A percentile compares a stretch with the other conserved stretches of the same genome.
Conservation (phyloP, 2,888 invertebrate genomes). For the Latrodectus hesperus region DNA sequence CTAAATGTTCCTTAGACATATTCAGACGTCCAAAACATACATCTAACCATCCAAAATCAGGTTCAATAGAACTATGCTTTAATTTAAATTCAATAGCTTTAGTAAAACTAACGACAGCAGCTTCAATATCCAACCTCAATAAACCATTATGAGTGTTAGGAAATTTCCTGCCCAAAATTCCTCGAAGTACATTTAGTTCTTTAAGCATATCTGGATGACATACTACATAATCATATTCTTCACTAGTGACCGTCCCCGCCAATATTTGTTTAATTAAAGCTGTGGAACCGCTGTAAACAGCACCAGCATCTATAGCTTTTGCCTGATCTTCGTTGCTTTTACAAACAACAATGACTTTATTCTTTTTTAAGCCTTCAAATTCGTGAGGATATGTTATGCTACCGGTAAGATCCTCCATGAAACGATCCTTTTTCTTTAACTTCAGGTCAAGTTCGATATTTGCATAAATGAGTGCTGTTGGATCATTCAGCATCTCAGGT, state of each 20-base stretch:
- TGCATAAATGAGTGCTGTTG: conserved; percentile 82
- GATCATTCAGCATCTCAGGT: conserved; percentile 86
- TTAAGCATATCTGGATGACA: conserved; percentile 87
- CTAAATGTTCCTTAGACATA: conserved; percentile 83
- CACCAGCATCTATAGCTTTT: conserved; percentile 82
- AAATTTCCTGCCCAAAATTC: conserved; percentile 85
- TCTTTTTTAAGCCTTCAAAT: conserved; percentile 82
- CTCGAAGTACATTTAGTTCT: conserved; percentile 84
- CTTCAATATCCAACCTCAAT: conserved; percentile 80
- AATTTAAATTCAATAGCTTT: conserved; percentile 84
- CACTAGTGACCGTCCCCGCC: conserved; percentile 73
- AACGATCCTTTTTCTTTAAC: conserved; percentile 82
- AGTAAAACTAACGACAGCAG: conserved; percentile 81
- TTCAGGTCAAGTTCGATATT: conserved; percentile 87
- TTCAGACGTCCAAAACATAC: conserved; percentile 76
- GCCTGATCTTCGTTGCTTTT: conserved; percentile 79
- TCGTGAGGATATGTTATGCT: conserved; percentile 82
- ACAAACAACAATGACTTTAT: conserved; percentile 84
- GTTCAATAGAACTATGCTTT: conserved; percentile 80
- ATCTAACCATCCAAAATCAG: conserved; percentile 79
- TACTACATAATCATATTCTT: conserved; percentile 84
- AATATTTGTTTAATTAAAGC: conserved; percentile 84
- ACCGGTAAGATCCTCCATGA: conserved; percentile 82
- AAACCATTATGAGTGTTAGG: conserved; percentile 81
- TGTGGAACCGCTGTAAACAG: conserved; percentile 82